Conservation (phyloP, 2,888 invertebrate species). For the Rapana venosa region DNA sequence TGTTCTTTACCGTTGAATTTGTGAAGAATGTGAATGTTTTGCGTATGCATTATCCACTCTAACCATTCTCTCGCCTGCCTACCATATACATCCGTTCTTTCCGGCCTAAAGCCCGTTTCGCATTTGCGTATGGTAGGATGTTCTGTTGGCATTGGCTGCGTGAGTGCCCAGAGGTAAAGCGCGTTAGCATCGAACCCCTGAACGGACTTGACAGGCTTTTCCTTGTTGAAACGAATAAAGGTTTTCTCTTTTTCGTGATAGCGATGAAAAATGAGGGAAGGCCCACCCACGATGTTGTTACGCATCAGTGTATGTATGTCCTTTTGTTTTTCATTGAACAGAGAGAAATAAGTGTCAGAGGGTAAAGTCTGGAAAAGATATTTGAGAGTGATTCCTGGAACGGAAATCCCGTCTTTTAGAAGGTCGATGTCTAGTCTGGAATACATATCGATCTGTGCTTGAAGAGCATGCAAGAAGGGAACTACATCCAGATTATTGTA, state of each 20-base stretch:
- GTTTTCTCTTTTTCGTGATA: neutral
- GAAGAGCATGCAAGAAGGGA: neutral
- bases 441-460: constrained; percentile 32
- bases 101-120: neutral
- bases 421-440: neutral
- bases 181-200: neutral
- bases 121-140: neutral
- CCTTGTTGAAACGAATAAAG: neutral
- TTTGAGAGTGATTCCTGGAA: constrained; percentile 19
- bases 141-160: constrained; percentile 11
- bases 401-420: constrained; percentile 15
- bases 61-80: constrained; percentile 4
- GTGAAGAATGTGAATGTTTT: constrained; percentile 19
- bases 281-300: neutral
- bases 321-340: neutral
- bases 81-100: neutral
- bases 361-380: constrained; percentile 4
- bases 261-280: neutral
- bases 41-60: neutral
- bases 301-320: neutral
- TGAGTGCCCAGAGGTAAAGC: neutral
- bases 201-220: neutral
- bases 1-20: constrained; percentile 9
- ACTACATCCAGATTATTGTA: constrained; percentile 16
- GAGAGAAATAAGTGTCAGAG: neutral